Evolutionary conservation across 2,797 vertebrate genomes (phyloP).

Genomic region (Acrossocheilus fasciatus): DNA sequence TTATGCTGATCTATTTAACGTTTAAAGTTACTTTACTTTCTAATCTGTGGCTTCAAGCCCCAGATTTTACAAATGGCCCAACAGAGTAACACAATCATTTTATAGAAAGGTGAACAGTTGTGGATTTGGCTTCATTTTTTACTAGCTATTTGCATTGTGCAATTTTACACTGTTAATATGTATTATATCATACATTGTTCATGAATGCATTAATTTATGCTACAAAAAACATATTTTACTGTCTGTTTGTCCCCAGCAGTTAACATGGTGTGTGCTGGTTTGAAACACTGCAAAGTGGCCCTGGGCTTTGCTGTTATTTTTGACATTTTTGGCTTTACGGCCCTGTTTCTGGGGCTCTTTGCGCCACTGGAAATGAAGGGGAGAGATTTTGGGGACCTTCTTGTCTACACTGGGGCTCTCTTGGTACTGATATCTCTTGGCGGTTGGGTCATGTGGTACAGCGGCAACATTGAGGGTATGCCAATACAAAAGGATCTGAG

Average conservation of each 20-base stretch:
- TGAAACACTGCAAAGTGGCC: constrained; percentile 86
- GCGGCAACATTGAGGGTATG: constrained; percentile 88
- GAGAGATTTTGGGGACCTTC: constrained; percentile 87
- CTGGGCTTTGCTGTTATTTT: constrained; percentile 84
- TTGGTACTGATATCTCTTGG: constrained; percentile 85
- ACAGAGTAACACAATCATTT: not conserved
- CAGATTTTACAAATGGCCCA: not conserved
- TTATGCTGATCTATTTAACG: not conserved
- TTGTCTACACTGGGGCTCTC: constrained; percentile 87
- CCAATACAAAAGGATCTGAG: constrained; percentile 79
- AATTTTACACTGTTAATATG: not conserved
- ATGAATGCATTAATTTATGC: not conserved
- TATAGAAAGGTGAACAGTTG: no score
- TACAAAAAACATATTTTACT: not conserved
- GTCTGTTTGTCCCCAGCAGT: not conserved
- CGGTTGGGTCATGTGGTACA: constrained; percentile 93
- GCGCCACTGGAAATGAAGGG: constrained; percentile 81
- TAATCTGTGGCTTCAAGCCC: not conserved
- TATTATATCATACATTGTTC: not conserved
- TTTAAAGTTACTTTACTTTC: not conserved
- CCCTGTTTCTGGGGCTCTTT: constrained; percentile 87
- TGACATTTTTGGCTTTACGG: constrained; percentile 82
- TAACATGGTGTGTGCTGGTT: constrained; percentile 68
- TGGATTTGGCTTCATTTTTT: not conserved
- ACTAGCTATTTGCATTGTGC: not conserved